Conservation (phyloP, 2,888 invertebrate genomes). For the Pristionchus fissidentatus region DNA sequence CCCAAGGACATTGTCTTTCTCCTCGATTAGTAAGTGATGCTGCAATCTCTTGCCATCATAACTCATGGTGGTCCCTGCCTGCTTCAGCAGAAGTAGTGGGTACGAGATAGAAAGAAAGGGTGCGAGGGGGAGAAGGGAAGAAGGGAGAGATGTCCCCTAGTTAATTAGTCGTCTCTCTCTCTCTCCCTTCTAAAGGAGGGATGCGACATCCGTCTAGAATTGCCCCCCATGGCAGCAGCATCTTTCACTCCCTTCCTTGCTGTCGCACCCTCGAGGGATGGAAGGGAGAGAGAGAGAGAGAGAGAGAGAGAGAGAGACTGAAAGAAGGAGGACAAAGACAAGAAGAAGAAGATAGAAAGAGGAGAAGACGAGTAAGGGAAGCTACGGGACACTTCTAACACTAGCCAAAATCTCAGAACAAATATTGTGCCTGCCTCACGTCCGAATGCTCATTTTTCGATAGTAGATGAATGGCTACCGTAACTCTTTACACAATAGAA, state of each 20-base stretch:
- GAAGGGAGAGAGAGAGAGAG: not conserved
- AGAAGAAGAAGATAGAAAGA: constrained; percentile 13
- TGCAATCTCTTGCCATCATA: not conserved
- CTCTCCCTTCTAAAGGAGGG: not conserved
- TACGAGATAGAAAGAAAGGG: not conserved
- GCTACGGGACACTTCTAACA: not conserved
- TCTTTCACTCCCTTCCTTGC: constrained; percentile 1
- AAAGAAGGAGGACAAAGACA: not conserved
- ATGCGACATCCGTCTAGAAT: constrained; percentile 11
- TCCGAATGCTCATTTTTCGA: too few species aligned
- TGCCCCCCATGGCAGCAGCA: constrained; percentile 11
- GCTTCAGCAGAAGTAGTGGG: not conserved
- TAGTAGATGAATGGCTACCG: not conserved
- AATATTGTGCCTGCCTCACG: too few species aligned
- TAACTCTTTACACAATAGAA: not conserved
- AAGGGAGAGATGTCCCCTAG: not conserved
- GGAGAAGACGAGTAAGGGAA: not conserved
- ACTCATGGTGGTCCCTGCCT: not conserved
- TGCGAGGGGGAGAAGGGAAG: not conserved
- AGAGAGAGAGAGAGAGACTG: not conserved
- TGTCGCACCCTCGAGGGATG: constrained; percentile 1
- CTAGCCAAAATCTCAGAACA: not conserved
- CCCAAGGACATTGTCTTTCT: constrained; percentile 75
- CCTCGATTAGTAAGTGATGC: constrained; percentile 71
- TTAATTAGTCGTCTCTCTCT: constrained; percentile 4